Base-by-base conservation (phyloP, 2,797 vertebrate genomes). In the Sebastes melanostomus region DNA sequence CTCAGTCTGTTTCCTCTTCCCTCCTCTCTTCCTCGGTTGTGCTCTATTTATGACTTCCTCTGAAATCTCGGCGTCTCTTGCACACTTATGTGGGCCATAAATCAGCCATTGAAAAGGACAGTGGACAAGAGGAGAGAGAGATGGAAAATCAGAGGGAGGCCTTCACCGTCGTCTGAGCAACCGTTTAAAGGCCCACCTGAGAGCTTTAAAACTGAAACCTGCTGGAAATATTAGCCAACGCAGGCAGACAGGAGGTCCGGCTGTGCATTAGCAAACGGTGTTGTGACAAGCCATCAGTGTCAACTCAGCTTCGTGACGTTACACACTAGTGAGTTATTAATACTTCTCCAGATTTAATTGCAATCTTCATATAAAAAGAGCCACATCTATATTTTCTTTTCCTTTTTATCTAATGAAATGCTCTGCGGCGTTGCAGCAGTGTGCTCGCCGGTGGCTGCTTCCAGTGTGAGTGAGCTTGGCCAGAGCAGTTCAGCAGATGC, bases 61-160 rank as follows among this genome's bases (percentile, higher is more conserved):
- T 94, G 91, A 94, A 96, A 95, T 94, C 92, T 88, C 85, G 16
- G 77, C 84, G 80, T 94, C 93, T 95, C 92, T 91, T 81, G 89
- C 86, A 89, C 91, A 92, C 94, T 96, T 95, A 95, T 94, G 93
- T 92, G 94, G 92, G 82, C 89, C 82, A 97, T 97, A 97, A 98
- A 97, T 96, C 95, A 96, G 87, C 32, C 88, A 85, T 93, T 92
- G 94, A 97, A 97, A 97, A 97, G 96, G 95, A 96, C 96, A 95
- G 93, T 80, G 91, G 95, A 94, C 92, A 95, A 91, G 95, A 95
- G 94, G 93, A 89, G 95, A 96, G 93, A 91, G 92, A 93, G 92
- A 94, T 91, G 93, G 93, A 94, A 93, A 93, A 92, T 88, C 85
- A 20, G 91, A 91, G 93, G 89, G 91, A 91, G 95, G 96, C 94